Base-by-base conservation (phyloP, 2,797 vertebrate species). In the Propithecus perrieri region DNA sequence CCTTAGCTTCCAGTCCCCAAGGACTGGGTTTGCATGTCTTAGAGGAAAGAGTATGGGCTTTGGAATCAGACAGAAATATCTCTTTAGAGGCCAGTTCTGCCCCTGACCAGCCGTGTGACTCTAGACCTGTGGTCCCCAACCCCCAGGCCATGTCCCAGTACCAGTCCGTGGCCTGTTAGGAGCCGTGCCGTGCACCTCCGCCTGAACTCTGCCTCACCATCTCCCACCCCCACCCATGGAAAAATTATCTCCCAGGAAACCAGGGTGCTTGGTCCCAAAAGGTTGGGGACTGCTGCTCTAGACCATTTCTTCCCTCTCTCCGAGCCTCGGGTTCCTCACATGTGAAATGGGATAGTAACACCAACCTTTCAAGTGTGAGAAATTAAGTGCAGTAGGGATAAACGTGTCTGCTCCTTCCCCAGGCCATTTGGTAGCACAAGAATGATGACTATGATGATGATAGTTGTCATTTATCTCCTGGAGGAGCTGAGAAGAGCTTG, bases 401-500 rank as follows among this genome's bases (percentile, higher is more conserved):
- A 38, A 24, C 33, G 11, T 0, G 12, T 14, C 48, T 17, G 7
- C 55, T 22, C 35, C 46, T 53, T 86, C 50, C 61, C 35, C 26
- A 80, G 41, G 55, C 57, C 55, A 53, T 22, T 50, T 30, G 20
- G 50, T 30, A 22, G 30, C 46, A 50, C 13, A 4, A 7, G 0
- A 0, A 53, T 0, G 11, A 72, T 43, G 38, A 55, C 0, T 1
- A n/a, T 0, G 11, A 33, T 0, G 28, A 79, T 26, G 43, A 48
- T 28, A 43, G 8, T n/a, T 86, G 84, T 35, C 79, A 55, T 89
- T 69, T 74, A 35, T 86, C 67, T 89, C 43, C 84, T 63, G 10
- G 26, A 86, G 69, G 69, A 89, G 63, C 90, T 75, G 71, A 86
- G 95, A 86, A 86, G 92, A 71, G 80, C 57, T 79, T 46, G 63